Evolutionary conservation across 2,797 vertebrate genomes (phyloP).

Genomic region (Leuciscus waleckii): DNA sequence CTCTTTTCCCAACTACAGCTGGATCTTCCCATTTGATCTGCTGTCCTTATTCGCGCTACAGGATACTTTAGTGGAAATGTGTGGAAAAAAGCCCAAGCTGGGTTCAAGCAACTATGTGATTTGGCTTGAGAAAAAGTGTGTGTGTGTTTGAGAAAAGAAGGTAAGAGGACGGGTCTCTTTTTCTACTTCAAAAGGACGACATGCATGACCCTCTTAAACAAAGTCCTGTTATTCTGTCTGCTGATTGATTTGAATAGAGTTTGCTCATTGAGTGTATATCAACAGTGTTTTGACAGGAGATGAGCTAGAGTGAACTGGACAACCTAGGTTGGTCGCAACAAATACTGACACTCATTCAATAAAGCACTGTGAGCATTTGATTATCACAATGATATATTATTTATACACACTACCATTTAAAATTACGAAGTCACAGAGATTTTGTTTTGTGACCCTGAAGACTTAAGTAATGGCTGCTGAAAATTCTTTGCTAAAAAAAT

Average conservation of each 20-base stretch:
- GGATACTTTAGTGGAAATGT: constrained; percentile 65
- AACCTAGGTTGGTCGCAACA: constrained; percentile 24
- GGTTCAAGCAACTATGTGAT: constrained; percentile 68
- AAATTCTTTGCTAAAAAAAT: background rate
- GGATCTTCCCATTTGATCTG: constrained; percentile 58
- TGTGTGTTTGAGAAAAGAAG: constrained; percentile 27
- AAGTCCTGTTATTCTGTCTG: constrained; percentile 50
- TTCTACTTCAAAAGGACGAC: constrained; percentile 66
- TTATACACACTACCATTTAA: background rate
- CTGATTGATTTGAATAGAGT: constrained; percentile 69
- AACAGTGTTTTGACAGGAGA: constrained; percentile 69
- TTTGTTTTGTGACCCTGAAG: background rate
- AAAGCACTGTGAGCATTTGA: background rate
- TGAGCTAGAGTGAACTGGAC: constrained; percentile 47
- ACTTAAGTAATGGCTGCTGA: background rate
- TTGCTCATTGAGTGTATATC: constrained; percentile 41
- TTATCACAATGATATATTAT: background rate
- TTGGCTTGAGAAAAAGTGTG: constrained; percentile 33
- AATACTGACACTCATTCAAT: background rate
- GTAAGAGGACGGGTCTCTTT: constrained; percentile 25
- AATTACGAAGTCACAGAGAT: background rate
- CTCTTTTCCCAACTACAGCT: constrained; percentile 51
- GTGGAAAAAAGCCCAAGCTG: constrained; percentile 62
- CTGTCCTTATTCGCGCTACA: constrained; percentile 41
- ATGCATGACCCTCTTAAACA: constrained; percentile 66